These are phyloP conservation scores for Peromyscus melanophrys DNA, from an alignment of 2,797 vertebrate genomes.

Conservation along the genomic window DNA sequence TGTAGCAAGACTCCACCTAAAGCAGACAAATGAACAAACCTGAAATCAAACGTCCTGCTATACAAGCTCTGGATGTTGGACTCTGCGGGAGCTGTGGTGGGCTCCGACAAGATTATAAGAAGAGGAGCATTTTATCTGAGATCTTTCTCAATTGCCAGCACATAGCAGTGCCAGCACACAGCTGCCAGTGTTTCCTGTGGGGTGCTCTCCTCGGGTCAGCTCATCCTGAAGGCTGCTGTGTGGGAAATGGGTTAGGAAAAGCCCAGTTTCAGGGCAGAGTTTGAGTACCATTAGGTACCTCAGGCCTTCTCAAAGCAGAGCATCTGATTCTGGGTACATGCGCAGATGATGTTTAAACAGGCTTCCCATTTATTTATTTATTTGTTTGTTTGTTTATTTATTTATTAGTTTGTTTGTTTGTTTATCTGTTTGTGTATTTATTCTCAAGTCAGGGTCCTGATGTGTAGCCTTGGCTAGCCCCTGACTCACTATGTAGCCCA, in stretches of 20 bases:
- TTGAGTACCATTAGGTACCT: accelerated
- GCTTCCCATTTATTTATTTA: background rate
- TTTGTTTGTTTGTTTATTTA: too few species aligned
- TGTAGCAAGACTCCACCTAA: background rate
- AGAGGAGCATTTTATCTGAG: background rate
- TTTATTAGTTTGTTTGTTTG: too few species aligned
- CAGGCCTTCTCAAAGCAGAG: too few species aligned
- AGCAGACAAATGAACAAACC: background rate
- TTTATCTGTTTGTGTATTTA: background rate
- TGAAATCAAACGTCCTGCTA: background rate
- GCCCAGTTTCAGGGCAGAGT: background rate
- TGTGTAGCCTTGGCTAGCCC: background rate
- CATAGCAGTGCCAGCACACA: accelerated
- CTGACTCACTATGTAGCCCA: background rate
- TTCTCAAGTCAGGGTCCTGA: background rate
- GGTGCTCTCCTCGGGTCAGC: too few species aligned
- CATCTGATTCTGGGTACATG: background rate
- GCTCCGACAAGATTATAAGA: accelerated
- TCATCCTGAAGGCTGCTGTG: background rate
- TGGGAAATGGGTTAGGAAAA: background rate
- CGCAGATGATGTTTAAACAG: background rate
- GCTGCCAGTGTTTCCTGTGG: accelerated
- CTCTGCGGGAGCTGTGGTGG: accelerated
- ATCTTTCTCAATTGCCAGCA: background rate
- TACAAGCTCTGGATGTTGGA: too few species aligned